phyloP scores from a whole-genome alignment of 1,140 invertebrate genomes.

The Trichonephila clavata region DNA sequence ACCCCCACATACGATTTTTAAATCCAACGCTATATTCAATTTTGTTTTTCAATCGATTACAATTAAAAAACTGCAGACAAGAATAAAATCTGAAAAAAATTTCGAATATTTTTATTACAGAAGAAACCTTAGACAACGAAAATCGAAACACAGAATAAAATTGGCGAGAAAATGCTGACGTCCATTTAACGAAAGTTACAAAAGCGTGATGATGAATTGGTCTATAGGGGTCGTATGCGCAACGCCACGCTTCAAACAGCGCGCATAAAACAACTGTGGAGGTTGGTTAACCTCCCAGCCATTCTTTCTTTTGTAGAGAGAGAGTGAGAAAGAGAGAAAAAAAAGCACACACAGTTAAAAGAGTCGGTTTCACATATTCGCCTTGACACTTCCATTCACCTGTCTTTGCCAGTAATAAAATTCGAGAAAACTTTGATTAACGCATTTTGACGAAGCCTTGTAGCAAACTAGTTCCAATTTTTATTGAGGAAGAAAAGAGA shows the following conservation, averaged over 20 bases:
- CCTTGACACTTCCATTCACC: background rate
- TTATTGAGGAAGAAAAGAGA: background rate
- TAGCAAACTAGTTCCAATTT: background rate
- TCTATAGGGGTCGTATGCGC: background rate
- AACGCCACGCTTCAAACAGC: background rate
- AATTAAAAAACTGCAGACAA: too few species aligned
- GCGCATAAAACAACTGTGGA: background rate
- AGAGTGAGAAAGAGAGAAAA: background rate
- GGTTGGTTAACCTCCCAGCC: background rate
- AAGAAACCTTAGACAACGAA: background rate
- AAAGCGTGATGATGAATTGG: background rate
- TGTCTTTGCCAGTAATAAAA: background rate
- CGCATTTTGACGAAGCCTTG: background rate
- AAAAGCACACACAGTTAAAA: background rate
- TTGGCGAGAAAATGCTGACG: background rate
- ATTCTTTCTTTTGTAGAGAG: background rate
- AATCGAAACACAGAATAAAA: background rate
- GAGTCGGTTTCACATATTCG: background rate
- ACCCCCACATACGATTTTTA: too few species aligned
- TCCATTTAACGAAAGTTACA: background rate
- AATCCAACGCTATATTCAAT: too few species aligned
- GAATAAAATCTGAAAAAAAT: too few species aligned
- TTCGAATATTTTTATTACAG: too few species aligned
- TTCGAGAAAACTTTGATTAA: background rate
- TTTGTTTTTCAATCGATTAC: too few species aligned